Conservation (phyloP, 2,797 vertebrate genomes). For the Odontamblyopus lacepedii region DNA sequence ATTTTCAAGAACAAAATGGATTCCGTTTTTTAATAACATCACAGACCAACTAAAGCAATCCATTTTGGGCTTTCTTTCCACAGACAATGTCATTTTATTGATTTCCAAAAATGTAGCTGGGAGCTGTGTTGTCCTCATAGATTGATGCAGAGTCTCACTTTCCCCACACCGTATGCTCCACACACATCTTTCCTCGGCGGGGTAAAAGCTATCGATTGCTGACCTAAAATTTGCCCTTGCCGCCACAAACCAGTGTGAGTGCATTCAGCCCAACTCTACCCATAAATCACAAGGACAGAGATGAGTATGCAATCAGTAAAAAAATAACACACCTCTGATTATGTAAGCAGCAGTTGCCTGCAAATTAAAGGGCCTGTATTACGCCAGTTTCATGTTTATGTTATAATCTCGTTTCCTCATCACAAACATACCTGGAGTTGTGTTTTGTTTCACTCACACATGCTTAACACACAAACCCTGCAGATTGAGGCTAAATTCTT, state of each 20-base stretch:
- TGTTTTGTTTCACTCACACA: no score
- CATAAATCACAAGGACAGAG: conserved; percentile 27
- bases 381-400: no score
- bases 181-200: conserved; percentile 37
- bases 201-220: conserved; percentile 66
- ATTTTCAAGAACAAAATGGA: background rate
- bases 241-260: conserved; percentile 35
- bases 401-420: no score
- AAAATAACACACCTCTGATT: background rate
- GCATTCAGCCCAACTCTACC: conserved; percentile 22
- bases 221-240: conserved; percentile 49
- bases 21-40: background rate
- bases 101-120: conserved; percentile 8
- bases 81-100: background rate
- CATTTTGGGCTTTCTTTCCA: background rate
- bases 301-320: conserved; percentile 13
- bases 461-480: no score
- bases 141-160: conserved; percentile 20
- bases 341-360: background rate
- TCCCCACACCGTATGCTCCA: conserved; percentile 29
- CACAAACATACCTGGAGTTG: no score
- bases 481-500: no score
- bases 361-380: no score
- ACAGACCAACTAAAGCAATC: background rate
- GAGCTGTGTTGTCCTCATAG: conserved; percentile 3